Evolutionary conservation across 2,113 vertebrate genomes (phyloP), one percentile per base, ranked within the genome.

Genomic region (Clarias magur): DNA sequence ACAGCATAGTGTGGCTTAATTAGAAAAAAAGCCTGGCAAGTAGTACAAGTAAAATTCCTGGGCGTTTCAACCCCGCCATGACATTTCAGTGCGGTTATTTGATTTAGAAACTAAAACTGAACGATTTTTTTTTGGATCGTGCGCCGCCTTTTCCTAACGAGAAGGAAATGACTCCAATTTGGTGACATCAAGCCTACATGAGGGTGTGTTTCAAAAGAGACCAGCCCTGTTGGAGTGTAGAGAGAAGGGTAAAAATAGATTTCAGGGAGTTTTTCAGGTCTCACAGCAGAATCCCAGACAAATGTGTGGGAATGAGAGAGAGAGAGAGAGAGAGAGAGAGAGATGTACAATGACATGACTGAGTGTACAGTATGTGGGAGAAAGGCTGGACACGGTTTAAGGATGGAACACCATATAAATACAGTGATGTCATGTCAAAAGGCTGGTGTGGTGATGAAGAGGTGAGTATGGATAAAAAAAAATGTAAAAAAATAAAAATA

Each of bases 91-190:
- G 53, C 10, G 12, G 80, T 48, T 59, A 60, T 60, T 73, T 3
- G 16, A 84, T 80, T 76, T 38, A 62, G 30, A 48, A 62, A 42
- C 68, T 56, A 17, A 67, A 53, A 25, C n/a, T 56, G 13, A 54
- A 76, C 27, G 25, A 19, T 67, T 4, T 65, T 63, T 48, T 25
- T 62, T 82, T 65, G 42, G 9, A 67, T 4, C 0, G 11, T 11
- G 62, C 42, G 19, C 81, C 81, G 13, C 62, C 42, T 27, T 82
- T 54, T 38, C 10, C 11, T 23, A 67, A 53, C 17, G 5, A 42
- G 80, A 12, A 42, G 30, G 59, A 78, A 78, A 27, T 27, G 48
- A 78, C 48, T 78, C 75, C 48, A 27, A 78, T 78, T 78, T 70
- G 21, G 65, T 54, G 30, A 62, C 65, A 25, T 82, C 27, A 42